Conservation (phyloP, 37 sponge, comb jelly and placozoan genomes). For the Halisarca cf. caerulea region DNA sequence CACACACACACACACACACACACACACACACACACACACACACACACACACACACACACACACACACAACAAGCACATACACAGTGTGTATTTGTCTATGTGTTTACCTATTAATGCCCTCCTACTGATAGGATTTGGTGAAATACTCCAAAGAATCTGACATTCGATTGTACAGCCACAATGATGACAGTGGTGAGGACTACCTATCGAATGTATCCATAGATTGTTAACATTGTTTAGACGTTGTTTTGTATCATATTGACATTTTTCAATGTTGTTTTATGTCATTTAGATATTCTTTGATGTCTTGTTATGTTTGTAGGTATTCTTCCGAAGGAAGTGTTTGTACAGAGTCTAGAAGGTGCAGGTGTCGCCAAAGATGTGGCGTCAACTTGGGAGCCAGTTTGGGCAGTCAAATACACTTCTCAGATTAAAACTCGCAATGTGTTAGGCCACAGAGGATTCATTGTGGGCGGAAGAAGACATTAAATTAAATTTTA, state of each 20-base stretch:
- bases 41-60: no score
- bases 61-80: background rate
- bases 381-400: background rate
- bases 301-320: no score
- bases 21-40: no score
- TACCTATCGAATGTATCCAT: no score
- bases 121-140: background rate
- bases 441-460: background rate
- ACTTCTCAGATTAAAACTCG: background rate
- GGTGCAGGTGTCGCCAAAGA: background rate
- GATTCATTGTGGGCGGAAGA: background rate
- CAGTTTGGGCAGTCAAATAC: constrained; percentile 3
- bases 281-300: no score
- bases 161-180: constrained; percentile 1
- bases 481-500: background rate
- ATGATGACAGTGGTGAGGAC: background rate
- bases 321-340: background rate
- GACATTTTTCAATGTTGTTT: no score
- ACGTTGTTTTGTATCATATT: no score
- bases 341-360: background rate
- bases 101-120: background rate
- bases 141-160: background rate
- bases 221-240: no score
- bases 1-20: no score
- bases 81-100: background rate